phyloP scores from a whole-genome alignment of 2,888 invertebrate genomes.

The Oscheius sp. region DNA sequence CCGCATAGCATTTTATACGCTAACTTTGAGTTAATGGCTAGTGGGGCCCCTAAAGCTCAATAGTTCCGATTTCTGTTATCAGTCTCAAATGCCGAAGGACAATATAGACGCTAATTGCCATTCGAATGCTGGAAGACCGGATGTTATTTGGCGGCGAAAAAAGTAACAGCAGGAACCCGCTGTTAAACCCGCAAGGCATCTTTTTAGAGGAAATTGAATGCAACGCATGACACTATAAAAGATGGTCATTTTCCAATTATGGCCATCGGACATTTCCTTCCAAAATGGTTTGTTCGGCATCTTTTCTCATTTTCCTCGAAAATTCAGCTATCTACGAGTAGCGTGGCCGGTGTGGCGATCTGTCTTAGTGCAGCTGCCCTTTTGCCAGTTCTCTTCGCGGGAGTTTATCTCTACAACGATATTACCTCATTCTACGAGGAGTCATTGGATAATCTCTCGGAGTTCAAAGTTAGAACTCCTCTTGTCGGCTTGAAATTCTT shows the following conservation, averaged over 20 bases:
- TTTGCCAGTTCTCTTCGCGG: slow-evolving; percentile 18
- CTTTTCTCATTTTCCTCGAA: not conserved
- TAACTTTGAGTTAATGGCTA: no score
- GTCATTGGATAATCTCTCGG: slow-evolving; percentile 51
- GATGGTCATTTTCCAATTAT: slow-evolving; percentile 4
- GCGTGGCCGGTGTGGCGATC: slow-evolving; percentile 2
- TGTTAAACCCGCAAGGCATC: no score
- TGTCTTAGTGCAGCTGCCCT: slow-evolving; percentile 14
- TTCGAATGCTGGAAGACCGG: not conserved
- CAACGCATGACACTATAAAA: slow-evolving; percentile 23
- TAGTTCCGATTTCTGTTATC: no score
- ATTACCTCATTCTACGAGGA: slow-evolving; percentile 58
- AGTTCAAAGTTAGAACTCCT: slow-evolving; percentile 46
- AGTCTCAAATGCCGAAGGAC: no score
- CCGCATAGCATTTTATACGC: no score
- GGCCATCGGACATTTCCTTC: not conserved
- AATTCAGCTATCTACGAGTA: slow-evolving; percentile 1
- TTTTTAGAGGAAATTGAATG: not conserved
- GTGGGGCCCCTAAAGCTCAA: no score
- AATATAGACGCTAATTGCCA: slow-evolving; percentile 3
- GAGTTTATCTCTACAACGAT: slow-evolving; percentile 48
- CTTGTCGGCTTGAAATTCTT: no score
- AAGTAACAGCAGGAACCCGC: slow-evolving; percentile 18
- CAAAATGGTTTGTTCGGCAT: slow-evolving; percentile 2
- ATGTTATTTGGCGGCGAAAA: not conserved